phyloP scores from a whole-genome alignment of 2,797 vertebrate genomes.

The Coranthus polyacanthus region DNA sequence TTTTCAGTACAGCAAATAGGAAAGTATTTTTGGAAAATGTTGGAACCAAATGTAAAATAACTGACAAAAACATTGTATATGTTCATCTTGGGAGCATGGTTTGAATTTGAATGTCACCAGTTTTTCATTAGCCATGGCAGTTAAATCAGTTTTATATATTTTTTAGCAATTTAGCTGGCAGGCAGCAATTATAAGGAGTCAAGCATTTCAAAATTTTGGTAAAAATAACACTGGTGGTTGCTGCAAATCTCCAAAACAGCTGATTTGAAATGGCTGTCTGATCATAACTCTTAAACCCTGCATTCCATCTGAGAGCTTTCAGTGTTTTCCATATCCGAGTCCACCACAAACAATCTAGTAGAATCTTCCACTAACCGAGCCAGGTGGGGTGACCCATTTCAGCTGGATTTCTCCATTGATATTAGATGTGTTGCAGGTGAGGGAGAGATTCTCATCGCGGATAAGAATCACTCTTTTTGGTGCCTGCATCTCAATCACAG shows the following conservation, averaged over 20 bases:
- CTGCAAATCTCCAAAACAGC: neutral
- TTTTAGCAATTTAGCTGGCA: neutral
- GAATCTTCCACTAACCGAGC: conserved; percentile 72
- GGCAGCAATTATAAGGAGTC: neutral
- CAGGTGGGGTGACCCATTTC: conserved; percentile 85
- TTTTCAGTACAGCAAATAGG: neutral
- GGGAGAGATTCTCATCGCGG: conserved; percentile 87
- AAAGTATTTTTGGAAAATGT: neutral
- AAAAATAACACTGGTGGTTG: neutral
- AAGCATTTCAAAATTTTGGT: neutral
- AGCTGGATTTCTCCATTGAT: conserved; percentile 89
- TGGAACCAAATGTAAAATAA: neutral
- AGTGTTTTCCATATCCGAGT: neutral
- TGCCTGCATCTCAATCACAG: conserved; percentile 87
- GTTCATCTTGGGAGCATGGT: neutral
- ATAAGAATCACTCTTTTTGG: conserved; percentile 87
- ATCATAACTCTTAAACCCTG: neutral
- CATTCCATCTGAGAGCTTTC: neutral
- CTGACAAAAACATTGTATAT: neutral
- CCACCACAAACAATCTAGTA: neutral
- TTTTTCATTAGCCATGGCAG: neutral
- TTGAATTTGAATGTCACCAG: neutral
- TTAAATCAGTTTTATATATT: neutral
- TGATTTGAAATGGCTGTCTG: conserved; percentile 13
- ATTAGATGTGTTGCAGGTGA: conserved; percentile 90